A percentile compares a stretch with the other conserved stretches of the same genome.
Evolutionary conservation across 2,888 invertebrate species (phyloP).

Genomic region (Erebia aethiops): DNA sequence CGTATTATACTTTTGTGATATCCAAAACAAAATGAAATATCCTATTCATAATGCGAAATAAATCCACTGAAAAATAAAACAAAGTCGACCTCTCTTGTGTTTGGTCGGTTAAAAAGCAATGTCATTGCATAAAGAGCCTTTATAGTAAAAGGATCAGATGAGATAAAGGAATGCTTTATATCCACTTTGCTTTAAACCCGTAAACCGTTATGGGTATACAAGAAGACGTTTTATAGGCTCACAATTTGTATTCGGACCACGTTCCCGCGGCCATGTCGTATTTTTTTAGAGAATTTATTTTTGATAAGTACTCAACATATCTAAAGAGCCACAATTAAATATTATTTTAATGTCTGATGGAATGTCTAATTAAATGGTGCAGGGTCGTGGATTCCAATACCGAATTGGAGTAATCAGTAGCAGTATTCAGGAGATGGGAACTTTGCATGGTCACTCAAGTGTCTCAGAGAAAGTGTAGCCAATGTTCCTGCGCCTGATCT

Average conservation of each 20-base stretch:
- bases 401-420: no score
- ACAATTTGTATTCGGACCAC: constrained; percentile 30
- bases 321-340: not conserved
- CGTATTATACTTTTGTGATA: not conserved
- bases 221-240: constrained; percentile 20
- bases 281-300: constrained; percentile 5
- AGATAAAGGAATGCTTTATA: constrained; percentile 23
- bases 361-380: no score
- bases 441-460: no score
- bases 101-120: constrained; percentile 16
- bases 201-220: constrained; percentile 23
- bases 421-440: no score
- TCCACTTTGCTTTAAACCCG: constrained; percentile 31
- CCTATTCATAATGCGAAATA: not conserved
- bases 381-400: no score
- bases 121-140: constrained; percentile 7
- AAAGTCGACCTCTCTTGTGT: not conserved
- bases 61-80: constrained; percentile 7
- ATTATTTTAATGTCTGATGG: no score
- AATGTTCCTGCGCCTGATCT: no score
- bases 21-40: not conserved
- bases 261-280: constrained; percentile 6
- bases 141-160: constrained; percentile 15
- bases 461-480: no score
- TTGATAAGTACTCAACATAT: not conserved